phyloP scores from a whole-genome alignment of 2,797 vertebrate genomes.

The Dromococcyx pavoninus region DNA sequence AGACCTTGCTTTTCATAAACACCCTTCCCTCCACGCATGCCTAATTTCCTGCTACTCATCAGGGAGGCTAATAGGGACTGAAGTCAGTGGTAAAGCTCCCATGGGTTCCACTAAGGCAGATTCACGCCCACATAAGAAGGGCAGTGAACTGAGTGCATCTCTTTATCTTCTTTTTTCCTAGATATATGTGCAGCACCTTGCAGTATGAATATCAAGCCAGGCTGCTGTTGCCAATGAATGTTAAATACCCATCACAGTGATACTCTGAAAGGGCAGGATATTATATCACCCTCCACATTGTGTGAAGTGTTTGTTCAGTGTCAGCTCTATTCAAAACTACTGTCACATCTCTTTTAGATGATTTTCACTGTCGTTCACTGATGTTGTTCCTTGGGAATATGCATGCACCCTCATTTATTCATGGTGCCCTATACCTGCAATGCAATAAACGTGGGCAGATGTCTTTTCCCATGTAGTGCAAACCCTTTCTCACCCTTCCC shows the following conservation, averaged over 20 bases:
- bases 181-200: constrained; percentile 7
- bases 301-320: constrained; percentile 37
- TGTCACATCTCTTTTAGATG: constrained; percentile 27
- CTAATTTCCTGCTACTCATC: constrained; percentile 63
- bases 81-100: constrained; percentile 35
- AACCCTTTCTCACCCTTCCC: not conserved
- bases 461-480: not conserved
- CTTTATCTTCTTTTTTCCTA: constrained; percentile 48
- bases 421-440: not conserved
- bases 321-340: constrained; percentile 50
- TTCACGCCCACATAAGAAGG: constrained; percentile 42
- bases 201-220: not conserved
- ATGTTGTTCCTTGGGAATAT: not conserved
- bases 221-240: constrained; percentile 58
- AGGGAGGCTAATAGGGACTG: constrained; percentile 26
- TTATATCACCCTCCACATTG: constrained; percentile 50
- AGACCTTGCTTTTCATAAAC: constrained; percentile 65
- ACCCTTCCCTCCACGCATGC: constrained; percentile 45
- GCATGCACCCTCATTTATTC: not conserved
- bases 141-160: not conserved
- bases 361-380: not conserved
- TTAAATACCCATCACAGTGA: constrained; percentile 24
- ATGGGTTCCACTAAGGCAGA: not conserved
- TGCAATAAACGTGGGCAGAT: constrained; percentile 6
- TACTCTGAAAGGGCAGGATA: constrained; percentile 60